Conservation (phyloP, 2,888 invertebrate genomes). For the Anthophora plumipes region DNA sequence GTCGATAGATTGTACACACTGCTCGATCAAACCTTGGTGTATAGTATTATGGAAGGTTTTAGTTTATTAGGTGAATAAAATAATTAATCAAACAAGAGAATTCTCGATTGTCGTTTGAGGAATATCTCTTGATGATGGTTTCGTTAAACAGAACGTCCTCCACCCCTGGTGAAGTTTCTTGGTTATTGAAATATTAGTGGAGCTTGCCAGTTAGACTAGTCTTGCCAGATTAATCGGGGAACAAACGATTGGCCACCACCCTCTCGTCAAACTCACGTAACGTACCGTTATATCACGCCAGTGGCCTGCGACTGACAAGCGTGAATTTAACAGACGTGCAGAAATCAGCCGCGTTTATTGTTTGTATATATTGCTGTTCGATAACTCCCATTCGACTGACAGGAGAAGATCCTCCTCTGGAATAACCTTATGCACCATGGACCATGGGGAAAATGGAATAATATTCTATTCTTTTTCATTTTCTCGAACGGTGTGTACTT, state of each 20-base stretch:
- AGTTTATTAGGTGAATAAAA: neutral
- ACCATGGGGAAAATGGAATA: neutral
- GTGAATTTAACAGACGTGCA: slow-evolving; percentile 79
- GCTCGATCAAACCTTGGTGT: no score
- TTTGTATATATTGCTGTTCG: slow-evolving; percentile 69
- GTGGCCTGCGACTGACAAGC: slow-evolving; percentile 80
- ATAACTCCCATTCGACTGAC: slow-evolving; percentile 48
- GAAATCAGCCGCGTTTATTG: slow-evolving; percentile 78
- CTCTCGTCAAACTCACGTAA: slow-evolving; percentile 80
- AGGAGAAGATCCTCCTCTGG: slow-evolving; percentile 24
- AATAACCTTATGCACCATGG: slow-evolving; percentile 4
- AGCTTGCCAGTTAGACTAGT: slow-evolving; percentile 50
- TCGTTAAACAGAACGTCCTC: slow-evolving; percentile 24
- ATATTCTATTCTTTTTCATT: neutral
- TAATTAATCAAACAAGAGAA: slow-evolving; percentile 18
- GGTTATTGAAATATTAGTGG: slow-evolving; percentile 71
- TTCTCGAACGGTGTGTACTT: neutral
- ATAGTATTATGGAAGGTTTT: no score
- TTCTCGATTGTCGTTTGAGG: slow-evolving; percentile 31
- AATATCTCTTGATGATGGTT: slow-evolving; percentile 33
- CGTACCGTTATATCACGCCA: slow-evolving; percentile 79
- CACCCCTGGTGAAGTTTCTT: slow-evolving; percentile 47
- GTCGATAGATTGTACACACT: no score
- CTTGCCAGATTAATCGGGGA: slow-evolving; percentile 66
- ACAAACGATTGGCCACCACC: slow-evolving; percentile 68